phyloP scores from a whole-genome alignment of 2,113 vertebrate genomes.

The Orthonyx spaldingii region DNA sequence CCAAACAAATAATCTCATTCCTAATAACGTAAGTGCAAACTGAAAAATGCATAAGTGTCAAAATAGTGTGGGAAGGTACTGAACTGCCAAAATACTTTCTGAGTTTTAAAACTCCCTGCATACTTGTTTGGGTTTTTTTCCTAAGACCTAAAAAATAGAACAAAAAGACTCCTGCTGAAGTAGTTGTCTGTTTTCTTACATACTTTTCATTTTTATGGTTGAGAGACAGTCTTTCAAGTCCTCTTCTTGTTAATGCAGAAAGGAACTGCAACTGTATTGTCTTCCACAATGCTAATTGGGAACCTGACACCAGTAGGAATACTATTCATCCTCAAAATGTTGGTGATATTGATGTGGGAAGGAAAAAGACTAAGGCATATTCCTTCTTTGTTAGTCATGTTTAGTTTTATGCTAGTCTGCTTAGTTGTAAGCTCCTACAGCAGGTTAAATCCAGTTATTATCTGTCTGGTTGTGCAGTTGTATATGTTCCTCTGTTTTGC shows the following conservation, averaged over 20 bases:
- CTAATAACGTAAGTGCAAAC: constrained; percentile 71
- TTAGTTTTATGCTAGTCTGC: background rate
- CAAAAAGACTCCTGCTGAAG: background rate
- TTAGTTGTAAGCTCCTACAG: background rate
- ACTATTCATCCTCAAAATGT: background rate
- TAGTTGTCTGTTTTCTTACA: background rate
- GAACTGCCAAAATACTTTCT: background rate
- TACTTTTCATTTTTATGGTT: background rate
- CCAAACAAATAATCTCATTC: constrained; percentile 63
- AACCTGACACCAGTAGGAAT: background rate
- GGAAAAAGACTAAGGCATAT: background rate
- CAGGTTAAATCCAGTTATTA: background rate
- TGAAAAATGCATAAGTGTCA: background rate
- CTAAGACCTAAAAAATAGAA: too few species aligned
- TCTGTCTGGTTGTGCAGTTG: background rate
- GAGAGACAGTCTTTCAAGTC: background rate
- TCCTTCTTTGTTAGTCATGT: background rate
- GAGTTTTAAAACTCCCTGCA: background rate
- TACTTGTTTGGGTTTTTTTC: background rate
- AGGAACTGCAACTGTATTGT: background rate
- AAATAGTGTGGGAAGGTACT: background rate
- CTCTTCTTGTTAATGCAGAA: background rate
- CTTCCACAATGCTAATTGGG: background rate
- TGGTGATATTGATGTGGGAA: background rate
- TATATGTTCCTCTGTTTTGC: background rate